Evolutionary conservation across 2,113 vertebrate species (phyloP).

Genomic region (Cyprinodon variegatus): DNA sequence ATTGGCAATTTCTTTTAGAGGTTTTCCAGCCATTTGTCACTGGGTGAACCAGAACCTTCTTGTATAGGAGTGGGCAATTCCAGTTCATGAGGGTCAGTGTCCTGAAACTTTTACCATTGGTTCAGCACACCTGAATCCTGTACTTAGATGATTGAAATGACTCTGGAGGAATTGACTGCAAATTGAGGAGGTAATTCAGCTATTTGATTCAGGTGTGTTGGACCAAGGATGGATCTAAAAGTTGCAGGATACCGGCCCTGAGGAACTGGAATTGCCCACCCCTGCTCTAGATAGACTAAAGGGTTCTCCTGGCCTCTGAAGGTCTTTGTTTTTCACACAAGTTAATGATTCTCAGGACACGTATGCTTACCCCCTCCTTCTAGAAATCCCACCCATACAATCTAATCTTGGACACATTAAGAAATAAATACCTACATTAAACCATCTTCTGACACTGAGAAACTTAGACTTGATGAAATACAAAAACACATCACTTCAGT

Average conservation of each 20-base stretch:
- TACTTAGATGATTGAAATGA: too few species aligned
- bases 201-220: too few species aligned
- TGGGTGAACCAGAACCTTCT: background rate
- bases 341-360: background rate
- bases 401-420: background rate
- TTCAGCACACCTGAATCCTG: too few species aligned
- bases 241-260: too few species aligned
- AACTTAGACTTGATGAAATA: background rate
- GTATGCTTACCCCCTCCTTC: background rate
- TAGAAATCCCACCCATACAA: background rate
- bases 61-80: too few species aligned
- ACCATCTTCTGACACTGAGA: background rate
- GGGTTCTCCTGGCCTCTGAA: background rate
- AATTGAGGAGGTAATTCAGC: too few species aligned
- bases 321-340: background rate
- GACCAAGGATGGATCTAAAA: too few species aligned
- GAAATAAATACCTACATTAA: background rate
- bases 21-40: background rate
- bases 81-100: too few species aligned
- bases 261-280: too few species aligned
- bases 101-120: too few species aligned
- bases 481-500: conserved; percentile 1
- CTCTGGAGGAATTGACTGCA: too few species aligned
- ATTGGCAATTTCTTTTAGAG: background rate
- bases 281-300: too few species aligned